A percentile compares a stretch with the other conserved stretches of the same genome.
Evolutionary conservation across 2,113 vertebrate genomes (phyloP).

Genomic region (Enhydra lutris): DNA sequence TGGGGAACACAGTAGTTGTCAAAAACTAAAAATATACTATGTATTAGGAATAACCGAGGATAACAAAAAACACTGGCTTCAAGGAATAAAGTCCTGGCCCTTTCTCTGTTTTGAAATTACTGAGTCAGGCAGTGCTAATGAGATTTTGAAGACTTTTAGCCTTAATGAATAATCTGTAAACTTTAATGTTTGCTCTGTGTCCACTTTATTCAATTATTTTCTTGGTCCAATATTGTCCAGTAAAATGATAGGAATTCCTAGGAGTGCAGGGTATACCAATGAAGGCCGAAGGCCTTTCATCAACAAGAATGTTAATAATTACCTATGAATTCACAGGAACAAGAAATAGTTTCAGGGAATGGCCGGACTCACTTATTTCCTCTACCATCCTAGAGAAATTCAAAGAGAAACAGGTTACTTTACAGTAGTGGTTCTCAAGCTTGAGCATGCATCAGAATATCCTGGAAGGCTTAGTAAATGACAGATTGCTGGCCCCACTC

Average conservation of each 20-base stretch:
- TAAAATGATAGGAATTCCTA: conserved; percentile 5
- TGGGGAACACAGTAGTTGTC: background rate
- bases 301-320: background rate
- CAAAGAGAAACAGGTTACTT: background rate
- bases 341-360: conserved; percentile 6
- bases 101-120: conserved; percentile 10
- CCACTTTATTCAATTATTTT: background rate
- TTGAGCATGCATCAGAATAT: background rate
- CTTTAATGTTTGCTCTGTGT: background rate
- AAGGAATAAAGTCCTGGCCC: background rate
- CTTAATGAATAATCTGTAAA: background rate
- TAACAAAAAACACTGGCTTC: background rate
- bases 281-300: background rate
- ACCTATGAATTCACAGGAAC: background rate
- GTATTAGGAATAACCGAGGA: background rate
- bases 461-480: background rate
- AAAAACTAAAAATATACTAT: background rate
- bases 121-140: background rate
- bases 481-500: background rate
- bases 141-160: background rate
- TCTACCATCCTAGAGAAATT: background rate
- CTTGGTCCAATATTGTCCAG: background rate
- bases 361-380: background rate
- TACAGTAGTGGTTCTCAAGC: background rate
- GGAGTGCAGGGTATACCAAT: background rate